These are phyloP conservation scores for Lochmaea crataegi DNA, from an alignment of 2,888 invertebrate species.

Conservation along the genomic window DNA sequence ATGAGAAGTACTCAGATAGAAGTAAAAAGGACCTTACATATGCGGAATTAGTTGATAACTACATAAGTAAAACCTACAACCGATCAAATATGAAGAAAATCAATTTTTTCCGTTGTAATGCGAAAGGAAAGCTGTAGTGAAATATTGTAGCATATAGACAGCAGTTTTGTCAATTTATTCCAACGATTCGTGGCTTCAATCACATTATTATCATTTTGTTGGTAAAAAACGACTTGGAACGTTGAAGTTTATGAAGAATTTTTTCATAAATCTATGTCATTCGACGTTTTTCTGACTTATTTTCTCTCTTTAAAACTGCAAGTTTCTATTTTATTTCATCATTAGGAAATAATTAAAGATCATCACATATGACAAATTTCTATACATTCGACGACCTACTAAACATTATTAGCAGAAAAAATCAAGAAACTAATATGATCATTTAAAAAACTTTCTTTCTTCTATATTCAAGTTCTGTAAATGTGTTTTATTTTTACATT, in stretches of 20 bases:
- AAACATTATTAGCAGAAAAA: neutral
- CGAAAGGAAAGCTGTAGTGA: no score
- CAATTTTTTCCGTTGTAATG: no score
- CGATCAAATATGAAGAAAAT: no score
- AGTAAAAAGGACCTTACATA: no score
- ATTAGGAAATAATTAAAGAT: constrained; percentile 13
- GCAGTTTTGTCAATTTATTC: no score
- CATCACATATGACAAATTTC: constrained; percentile 22
- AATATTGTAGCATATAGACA: no score
- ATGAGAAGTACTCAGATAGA: no score
- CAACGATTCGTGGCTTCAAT: no score
- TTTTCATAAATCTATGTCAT: neutral
- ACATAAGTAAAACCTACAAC: no score
- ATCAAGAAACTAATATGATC: constrained; percentile 1
- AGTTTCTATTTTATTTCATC: constrained; percentile 26
- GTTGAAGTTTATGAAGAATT: neutral
- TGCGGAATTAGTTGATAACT: no score
- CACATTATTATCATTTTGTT: no score
- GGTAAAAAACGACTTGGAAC: neutral
- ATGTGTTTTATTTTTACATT: neutral
- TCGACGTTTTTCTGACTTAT: constrained; percentile 9
- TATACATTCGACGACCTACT: constrained; percentile 5
- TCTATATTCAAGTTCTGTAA: neutral
- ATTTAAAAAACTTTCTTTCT: neutral
- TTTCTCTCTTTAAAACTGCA: constrained; percentile 6